Percentiles rank a stretch among this genome's conserved stretches.
These are phyloP conservation scores for Opisthograptis luteolata DNA, from an alignment of 2,888 invertebrate species.

Conservation along the genomic window DNA sequence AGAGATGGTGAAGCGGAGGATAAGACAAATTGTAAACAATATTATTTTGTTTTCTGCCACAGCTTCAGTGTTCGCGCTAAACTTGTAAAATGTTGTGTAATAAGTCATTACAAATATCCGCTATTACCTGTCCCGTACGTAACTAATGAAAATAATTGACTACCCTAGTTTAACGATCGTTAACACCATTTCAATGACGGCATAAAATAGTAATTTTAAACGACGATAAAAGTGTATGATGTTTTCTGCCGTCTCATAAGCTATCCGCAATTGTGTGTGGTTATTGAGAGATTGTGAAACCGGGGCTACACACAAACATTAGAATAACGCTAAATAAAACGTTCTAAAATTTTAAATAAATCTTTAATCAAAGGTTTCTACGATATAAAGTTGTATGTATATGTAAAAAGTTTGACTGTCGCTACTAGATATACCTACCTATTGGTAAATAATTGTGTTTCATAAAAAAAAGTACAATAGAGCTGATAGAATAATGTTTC, in stretches of 20 bases:
- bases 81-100: slow-evolving; percentile 13
- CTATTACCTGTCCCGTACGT: slow-evolving; percentile 32
- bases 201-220: too few relatives aligned
- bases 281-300: slow-evolving; percentile 21
- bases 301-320: slow-evolving; percentile 16
- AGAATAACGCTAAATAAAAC: slow-evolving; percentile 29
- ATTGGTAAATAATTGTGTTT: slow-evolving; percentile 46
- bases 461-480: slow-evolving; percentile 48
- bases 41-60: slow-evolving; percentile 54
- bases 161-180: slow-evolving; percentile 5
- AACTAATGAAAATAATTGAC: slow-evolving; percentile 16
- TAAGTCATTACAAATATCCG: slow-evolving; percentile 23
- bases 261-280: too few relatives aligned
- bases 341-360: slow-evolving; percentile 44
- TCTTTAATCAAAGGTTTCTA: slow-evolving; percentile 71
- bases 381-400: slow-evolving; percentile 75
- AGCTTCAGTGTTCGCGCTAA: slow-evolving; percentile 64
- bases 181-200: neutral
- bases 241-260: neutral
- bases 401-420: slow-evolving; percentile 69
- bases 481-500: slow-evolving; percentile 53
- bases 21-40: slow-evolving; percentile 19
- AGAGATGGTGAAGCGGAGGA: slow-evolving; percentile 3
- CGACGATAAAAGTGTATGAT: neutral
- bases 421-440: slow-evolving; percentile 60